Evolutionary conservation across 2,113 vertebrate genomes (phyloP).

Genomic region (Helogale parvula): DNA sequence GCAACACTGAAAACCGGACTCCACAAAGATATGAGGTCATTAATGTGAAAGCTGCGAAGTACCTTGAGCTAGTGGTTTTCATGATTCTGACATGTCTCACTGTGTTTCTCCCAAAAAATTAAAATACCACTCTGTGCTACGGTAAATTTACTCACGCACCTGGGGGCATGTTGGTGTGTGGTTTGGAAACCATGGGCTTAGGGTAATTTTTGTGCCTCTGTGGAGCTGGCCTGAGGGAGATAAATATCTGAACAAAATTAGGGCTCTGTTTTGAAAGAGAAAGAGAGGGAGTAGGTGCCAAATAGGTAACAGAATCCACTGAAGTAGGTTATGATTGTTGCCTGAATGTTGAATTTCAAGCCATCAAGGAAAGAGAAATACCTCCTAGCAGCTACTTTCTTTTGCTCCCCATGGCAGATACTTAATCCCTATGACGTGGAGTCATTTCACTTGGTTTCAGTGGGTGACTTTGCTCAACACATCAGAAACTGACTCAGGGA

Average conservation of each 20-base stretch:
- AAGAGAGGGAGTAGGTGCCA: neutral
- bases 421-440: neutral
- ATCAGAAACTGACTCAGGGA: neutral
- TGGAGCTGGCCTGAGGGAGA: neutral
- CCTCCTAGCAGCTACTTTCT: neutral
- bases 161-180: neutral
- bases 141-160: neutral
- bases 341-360: constrained; percentile 11
- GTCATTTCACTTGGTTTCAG: neutral
- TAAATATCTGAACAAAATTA: neutral
- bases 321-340: neutral
- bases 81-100: neutral
- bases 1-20: neutral
- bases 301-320: neutral
- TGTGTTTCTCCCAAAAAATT: neutral
- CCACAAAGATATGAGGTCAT: neutral
- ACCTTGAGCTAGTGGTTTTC: neutral
- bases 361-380: neutral
- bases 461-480: neutral
- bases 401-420: neutral
- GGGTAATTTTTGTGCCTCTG: neutral
- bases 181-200: neutral
- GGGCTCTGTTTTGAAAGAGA: neutral
- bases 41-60: neutral
- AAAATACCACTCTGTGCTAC: neutral